Evolutionary conservation across 2,888 invertebrate genomes (phyloP), one percentile per base, ranked within the genome.

Genomic region (Tiliacea aurago): DNA sequence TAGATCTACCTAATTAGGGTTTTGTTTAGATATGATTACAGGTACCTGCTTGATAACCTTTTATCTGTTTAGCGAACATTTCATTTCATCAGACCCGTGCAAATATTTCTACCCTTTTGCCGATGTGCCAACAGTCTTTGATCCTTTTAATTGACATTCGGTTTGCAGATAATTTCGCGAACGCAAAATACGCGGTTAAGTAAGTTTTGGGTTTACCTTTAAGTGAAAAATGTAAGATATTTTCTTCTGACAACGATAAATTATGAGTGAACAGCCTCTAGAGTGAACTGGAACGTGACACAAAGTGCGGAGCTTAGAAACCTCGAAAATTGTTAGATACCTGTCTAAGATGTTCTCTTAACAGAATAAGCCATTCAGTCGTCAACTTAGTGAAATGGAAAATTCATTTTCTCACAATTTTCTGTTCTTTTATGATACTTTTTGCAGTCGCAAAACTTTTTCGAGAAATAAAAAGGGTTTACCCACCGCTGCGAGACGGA

Each of bases 391-490:
- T 28, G 28, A 28, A 28, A 28, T 28, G 86, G 86, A 85, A 90
- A 91, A 90, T 88, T 87, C 85, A 90, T 91, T 92, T 89, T 88
- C 87, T 87, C 86, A 73, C 84, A 84, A 90, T 89, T 91, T 91
- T 89, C 87, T 87, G 83, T 80, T 81, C 84, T 88, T 88, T 88
- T 88, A 88, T 86, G 81, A 84, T 88, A 87, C 87, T 89, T 91
- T 91, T 90, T 88, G 87, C 88, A 88, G 86, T 86, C 84, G 76
- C 79, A 86, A 83, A 90, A 89, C 87, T 91, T 90, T 91, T 91
- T 88, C 76, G 81, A 87, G 86, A 89, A 90, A 90, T 90, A 91
- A 89, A 92, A 93, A 92, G 89, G 92, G 90, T 91, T 91, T 90
- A 87, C 86, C 85, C 87, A 88, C 89, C 86, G 86, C 88, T 86